A percentile compares a stretch with the other conserved stretches of the same genome.
Conservation (phyloP, 1,140 invertebrate genomes). For the Cydia pomonella region DNA sequence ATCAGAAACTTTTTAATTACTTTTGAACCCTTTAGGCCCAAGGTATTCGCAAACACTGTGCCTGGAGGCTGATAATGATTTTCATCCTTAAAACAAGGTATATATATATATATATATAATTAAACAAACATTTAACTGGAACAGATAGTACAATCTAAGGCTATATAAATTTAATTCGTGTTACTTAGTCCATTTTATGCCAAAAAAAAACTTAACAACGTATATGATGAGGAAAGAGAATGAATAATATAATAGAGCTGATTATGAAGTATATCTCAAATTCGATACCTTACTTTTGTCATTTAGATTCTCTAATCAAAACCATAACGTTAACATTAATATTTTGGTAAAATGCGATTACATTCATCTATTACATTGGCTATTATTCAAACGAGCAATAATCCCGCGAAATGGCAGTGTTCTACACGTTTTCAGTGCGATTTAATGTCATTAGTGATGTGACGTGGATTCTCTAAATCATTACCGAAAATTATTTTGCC, state of each 20-base stretch:
- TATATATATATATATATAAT: too few relatives aligned
- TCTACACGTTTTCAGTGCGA: neutral
- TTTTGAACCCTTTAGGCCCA: conserved; percentile 17
- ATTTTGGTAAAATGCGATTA: neutral
- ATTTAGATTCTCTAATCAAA: too few relatives aligned
- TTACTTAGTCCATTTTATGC: too few relatives aligned
- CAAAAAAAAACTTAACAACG: too few relatives aligned
- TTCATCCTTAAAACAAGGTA: neutral
- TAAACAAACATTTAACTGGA: neutral
- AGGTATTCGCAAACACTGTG: neutral
- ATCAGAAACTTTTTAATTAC: conserved; percentile 31
- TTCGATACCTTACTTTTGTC: too few relatives aligned
- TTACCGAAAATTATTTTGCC: too few relatives aligned
- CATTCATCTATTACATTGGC: neutral
- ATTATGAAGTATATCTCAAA: too few relatives aligned
- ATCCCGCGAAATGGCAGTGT: neutral
- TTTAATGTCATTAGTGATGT: neutral
- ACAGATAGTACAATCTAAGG: too few relatives aligned
- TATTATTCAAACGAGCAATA: neutral
- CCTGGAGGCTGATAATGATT: neutral
- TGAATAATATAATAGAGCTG: too few relatives aligned
- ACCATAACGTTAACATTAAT: too few relatives aligned
- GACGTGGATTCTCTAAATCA: neutral
- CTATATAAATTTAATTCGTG: too few relatives aligned
- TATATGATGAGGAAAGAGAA: too few relatives aligned